Evolutionary conservation across 2,113 vertebrate genomes (phyloP).

Genomic region (Oncorhynchus mykiss): DNA sequence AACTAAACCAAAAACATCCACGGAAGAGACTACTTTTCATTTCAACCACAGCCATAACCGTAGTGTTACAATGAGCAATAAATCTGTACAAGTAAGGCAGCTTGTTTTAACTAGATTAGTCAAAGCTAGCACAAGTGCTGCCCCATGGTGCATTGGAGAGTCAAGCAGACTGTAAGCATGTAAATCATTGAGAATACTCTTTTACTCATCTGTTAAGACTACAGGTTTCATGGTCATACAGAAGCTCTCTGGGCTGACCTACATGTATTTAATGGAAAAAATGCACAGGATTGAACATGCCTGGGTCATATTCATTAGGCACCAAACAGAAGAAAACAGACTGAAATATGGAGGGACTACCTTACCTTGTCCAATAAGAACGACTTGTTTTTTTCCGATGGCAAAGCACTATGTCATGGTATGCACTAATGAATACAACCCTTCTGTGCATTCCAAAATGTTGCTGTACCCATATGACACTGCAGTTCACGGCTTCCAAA

Average conservation of each 20-base stretch:
- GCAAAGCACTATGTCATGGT: background rate
- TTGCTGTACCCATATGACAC: too few species aligned
- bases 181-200: too few species aligned
- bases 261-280: too few species aligned
- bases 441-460: background rate
- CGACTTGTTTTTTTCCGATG: background rate
- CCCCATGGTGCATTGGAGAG: constrained; percentile 4
- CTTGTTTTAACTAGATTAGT: background rate
- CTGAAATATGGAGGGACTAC: too few species aligned
- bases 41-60: background rate
- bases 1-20: background rate
- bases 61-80: background rate
- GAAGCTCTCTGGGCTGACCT: too few species aligned
- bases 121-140: background rate
- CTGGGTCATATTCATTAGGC: background rate
- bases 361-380: too few species aligned
- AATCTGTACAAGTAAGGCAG: constrained; percentile 5
- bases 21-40: background rate
- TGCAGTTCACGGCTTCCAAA: background rate
- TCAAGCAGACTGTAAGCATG: background rate
- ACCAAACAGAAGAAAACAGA: background rate
- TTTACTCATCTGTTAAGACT: constrained; percentile 17
- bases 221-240: background rate
- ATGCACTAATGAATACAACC: background rate
- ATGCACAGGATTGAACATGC: too few species aligned